Evolutionary conservation across 2,797 vertebrate species (phyloP), one percentile per base, ranked within the genome.

Genomic region (Syndactyla subalaris): DNA sequence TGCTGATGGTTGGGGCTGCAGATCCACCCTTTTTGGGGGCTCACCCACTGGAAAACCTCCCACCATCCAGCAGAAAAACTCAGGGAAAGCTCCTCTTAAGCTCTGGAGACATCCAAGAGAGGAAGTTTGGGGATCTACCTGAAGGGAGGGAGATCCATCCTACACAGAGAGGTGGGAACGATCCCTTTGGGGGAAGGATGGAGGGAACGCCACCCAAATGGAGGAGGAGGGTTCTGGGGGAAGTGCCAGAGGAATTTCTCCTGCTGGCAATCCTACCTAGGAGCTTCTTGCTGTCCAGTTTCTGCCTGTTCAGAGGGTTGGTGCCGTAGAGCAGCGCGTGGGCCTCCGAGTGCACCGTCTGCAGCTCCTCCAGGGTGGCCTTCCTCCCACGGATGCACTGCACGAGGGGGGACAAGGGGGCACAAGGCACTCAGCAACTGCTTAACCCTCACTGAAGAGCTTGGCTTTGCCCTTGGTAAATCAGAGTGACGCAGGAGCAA

Each of bases 371-470:
- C 94, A 99, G 97, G 0, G 99, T 99, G 67, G 99, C 99, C 97
- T 99, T 99, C 78, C 99, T 98, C 74, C 99, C 99, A 5, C 99
- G 99, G 95, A 99, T 98, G 87, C 99, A 99, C 99, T 99, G 96
- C 1, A 89, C 27, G 70, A 70, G 62, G 68, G 96, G 75, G 61
- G 7, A 23, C 65, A 68, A 78, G 36, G 26, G 2, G 52, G 58
- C 39, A 74, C 72, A 93, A 72, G 67, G 41, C 71, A 41, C 34
- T 8, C 20, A 22, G 32, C 34, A 55, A 14, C 32, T 36, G 41
- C 65, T 48, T 45, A 23, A 21, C 9, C 71, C 51, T 48, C 66
- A 24, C 9, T 21, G 12, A 45, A 68, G 36, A 43, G 19, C 57
- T 46, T 14, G 8, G 19, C 7, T 51, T 55, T 29, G 43, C n/a